Conservation (phyloP, 2,888 invertebrate genomes). For the Himalopsyche tibetana region DNA sequence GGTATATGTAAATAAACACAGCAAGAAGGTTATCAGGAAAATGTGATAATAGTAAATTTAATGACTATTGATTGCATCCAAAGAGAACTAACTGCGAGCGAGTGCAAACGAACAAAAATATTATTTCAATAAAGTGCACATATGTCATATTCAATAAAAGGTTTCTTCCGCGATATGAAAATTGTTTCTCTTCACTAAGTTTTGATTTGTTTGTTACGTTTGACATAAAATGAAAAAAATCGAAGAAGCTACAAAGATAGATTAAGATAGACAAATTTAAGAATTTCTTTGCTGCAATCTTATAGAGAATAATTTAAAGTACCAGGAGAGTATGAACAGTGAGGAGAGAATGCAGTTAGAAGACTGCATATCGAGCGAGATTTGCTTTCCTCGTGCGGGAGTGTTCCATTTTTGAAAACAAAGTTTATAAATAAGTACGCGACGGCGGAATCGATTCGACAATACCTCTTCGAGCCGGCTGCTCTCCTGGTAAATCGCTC, state of each 20-base stretch:
- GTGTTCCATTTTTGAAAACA: constrained; percentile 49
- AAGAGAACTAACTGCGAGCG: too few relatives aligned
- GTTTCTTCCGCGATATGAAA: too few relatives aligned
- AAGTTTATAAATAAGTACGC: background rate
- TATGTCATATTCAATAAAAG: too few relatives aligned
- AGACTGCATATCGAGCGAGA: background rate
- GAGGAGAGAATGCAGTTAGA: background rate
- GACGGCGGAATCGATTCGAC: constrained; percentile 53
- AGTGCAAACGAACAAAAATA: too few relatives aligned
- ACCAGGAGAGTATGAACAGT: background rate
- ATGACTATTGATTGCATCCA: too few relatives aligned
- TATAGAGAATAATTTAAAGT: background rate
- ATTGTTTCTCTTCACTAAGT: too few relatives aligned
- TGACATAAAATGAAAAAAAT: too few relatives aligned
- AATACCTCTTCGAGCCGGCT: constrained; percentile 44
- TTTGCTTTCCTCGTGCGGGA: constrained; percentile 45
- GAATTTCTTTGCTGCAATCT: background rate
- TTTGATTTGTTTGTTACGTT: too few relatives aligned
- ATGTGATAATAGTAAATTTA: background rate
- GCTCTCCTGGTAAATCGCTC: constrained; percentile 48
- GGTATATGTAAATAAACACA: constrained; percentile 12
- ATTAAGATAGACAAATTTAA: too few relatives aligned
- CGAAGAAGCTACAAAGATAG: too few relatives aligned
- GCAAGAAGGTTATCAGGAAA: background rate
- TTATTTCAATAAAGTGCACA: too few relatives aligned